Evolutionary conservation across 2,797 vertebrate genomes (phyloP).

Genomic region (Tokudaia muenninki): DNA sequence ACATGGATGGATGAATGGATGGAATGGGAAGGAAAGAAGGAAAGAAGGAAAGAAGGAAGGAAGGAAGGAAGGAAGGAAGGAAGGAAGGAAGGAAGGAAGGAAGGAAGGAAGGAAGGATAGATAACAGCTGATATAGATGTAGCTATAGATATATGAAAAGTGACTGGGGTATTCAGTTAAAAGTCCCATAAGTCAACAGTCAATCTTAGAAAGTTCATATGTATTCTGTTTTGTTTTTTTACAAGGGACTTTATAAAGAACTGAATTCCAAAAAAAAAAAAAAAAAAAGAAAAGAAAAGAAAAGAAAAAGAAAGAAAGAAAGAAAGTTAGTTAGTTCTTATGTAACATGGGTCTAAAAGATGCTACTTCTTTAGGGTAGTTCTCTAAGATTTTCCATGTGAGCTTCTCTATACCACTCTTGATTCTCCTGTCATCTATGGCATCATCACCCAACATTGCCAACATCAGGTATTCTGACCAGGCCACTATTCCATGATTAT

Average conservation of each 20-base stretch:
- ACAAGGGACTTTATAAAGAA: too few relatives aligned
- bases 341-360: conserved; percentile 20
- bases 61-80: too few relatives aligned
- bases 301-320: too few relatives aligned
- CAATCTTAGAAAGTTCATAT: conserved; percentile 26
- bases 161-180: conserved; percentile 1
- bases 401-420: neutral
- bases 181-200: conserved; percentile 48
- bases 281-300: too few relatives aligned
- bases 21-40: neutral
- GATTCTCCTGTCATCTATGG: neutral
- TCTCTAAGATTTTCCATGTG: conserved; percentile 42
- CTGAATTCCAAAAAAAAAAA: too few relatives aligned
- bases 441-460: conserved; percentile 16
- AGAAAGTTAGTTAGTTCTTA: too few relatives aligned
- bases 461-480: neutral
- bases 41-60: too few relatives aligned
- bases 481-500: neutral
- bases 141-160: neutral
- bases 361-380: neutral
- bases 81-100: too few relatives aligned
- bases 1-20: neutral
- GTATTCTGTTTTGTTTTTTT: too few relatives aligned
- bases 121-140: neutral
- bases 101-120: neutral